Conservation (phyloP, 37 sponge, comb jelly and placozoan species). For the Aplysina aerophoba region DNA sequence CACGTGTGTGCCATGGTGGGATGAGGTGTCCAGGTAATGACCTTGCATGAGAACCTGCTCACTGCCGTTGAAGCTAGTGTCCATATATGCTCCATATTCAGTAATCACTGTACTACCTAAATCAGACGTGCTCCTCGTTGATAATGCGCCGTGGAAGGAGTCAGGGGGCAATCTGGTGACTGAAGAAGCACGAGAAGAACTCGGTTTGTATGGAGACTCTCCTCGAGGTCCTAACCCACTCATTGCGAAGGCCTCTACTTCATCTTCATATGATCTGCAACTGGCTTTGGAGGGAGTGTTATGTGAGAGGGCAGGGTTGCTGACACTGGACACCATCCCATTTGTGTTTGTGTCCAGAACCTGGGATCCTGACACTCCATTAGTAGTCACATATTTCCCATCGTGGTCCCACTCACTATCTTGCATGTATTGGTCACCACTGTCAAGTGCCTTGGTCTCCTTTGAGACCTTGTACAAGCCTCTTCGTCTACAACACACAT, state of each 20-base stretch:
- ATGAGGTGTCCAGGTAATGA: not conserved
- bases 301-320: not conserved
- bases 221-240: not conserved
- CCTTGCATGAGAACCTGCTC: not conserved
- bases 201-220: not conserved
- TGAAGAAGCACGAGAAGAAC: not conserved
- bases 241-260: not conserved
- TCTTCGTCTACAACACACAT: not conserved
- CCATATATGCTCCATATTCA: not conserved
- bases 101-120: constrained; percentile 6
- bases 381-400: not conserved
- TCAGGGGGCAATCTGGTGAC: not conserved
- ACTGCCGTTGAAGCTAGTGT: not conserved
- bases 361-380: not conserved
- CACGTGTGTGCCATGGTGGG: not conserved
- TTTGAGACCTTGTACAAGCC: not conserved
- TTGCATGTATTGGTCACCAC: not conserved
- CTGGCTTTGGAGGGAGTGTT: not conserved
- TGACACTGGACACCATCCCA: not conserved
- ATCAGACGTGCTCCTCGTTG: constrained; percentile 25
- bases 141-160: not conserved
- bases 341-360: not conserved
- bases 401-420: constrained; percentile 17
- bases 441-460: not conserved
- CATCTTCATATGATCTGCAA: not conserved